phyloP scores from a whole-genome alignment of 2,888 invertebrate species.

The Auanema freiburgensis region DNA sequence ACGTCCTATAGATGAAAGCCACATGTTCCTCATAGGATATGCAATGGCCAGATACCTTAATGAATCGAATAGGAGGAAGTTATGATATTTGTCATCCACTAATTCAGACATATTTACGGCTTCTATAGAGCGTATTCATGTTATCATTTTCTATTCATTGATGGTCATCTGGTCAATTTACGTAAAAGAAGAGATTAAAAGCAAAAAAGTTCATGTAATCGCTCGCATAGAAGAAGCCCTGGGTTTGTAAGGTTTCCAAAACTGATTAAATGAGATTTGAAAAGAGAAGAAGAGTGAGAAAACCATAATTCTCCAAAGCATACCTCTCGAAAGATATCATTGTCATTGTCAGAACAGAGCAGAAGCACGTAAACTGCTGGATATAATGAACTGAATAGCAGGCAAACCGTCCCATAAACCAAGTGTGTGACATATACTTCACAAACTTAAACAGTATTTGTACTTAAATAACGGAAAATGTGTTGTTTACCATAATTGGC shows the following conservation, averaged over 20 bases:
- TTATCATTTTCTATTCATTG: no score
- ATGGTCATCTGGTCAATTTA: no score
- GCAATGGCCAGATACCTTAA: slow-evolving; percentile 76
- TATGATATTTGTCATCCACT: no score
- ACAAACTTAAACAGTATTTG: slow-evolving; percentile 37
- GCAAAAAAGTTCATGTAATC: neutral
- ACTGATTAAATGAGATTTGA: no score
- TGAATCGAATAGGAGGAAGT: neutral
- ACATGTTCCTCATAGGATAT: slow-evolving; percentile 75
- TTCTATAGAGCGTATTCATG: no score
- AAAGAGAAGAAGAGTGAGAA: no score
- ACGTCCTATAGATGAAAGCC: slow-evolving; percentile 74
- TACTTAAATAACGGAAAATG: no score
- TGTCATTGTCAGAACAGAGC: slow-evolving; percentile 76
- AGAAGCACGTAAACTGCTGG: slow-evolving; percentile 76
- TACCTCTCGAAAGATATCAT: slow-evolving; percentile 78
- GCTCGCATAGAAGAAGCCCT: no score
- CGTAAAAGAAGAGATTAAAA: no score
- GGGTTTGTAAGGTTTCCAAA: no score
- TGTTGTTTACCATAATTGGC: slow-evolving; percentile 68
- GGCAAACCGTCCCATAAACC: slow-evolving; percentile 74
- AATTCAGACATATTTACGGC: no score
- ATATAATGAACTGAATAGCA: slow-evolving; percentile 76
- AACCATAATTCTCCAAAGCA: slow-evolving; percentile 52
- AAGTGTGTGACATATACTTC: slow-evolving; percentile 72